phyloP scores from a whole-genome alignment of 2,113 vertebrate species.

The Natator depressus region DNA sequence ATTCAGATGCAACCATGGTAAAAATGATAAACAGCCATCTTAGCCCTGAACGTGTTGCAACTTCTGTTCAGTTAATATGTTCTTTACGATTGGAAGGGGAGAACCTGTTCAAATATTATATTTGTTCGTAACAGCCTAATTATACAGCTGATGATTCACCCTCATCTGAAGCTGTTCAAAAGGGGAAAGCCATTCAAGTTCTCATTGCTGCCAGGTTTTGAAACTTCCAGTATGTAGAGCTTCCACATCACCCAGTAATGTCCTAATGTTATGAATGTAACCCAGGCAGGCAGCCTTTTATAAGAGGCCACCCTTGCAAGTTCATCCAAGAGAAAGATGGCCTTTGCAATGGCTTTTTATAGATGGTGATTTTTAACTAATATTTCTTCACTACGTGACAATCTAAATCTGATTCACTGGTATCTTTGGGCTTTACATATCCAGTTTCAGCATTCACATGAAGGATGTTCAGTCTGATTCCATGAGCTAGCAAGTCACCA shows the following conservation, averaged over 20 bases:
- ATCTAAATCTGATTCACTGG: constrained; percentile 59
- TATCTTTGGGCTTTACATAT: constrained; percentile 32
- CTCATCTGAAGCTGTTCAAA: neutral
- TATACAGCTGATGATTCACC: neutral
- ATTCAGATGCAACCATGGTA: neutral
- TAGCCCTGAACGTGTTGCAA: neutral
- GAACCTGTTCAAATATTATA: constrained; percentile 14
- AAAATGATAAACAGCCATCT: neutral
- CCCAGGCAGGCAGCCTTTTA: constrained; percentile 5
- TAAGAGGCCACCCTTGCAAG: constrained; percentile 15
- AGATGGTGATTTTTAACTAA: constrained; percentile 48
- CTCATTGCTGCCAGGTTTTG: neutral
- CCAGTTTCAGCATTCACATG: constrained; percentile 50
- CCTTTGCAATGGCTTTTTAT: constrained; percentile 48
- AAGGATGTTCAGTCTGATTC: neutral
- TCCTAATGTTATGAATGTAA: constrained; percentile 42
- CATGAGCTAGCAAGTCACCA: neutral
- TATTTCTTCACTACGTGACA: constrained; percentile 32
- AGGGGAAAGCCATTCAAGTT: neutral
- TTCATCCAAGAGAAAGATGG: constrained; percentile 20
- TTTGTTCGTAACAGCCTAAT: constrained; percentile 23
- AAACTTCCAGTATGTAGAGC: neutral
- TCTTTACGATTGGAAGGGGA: neutral
- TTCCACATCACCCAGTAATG: constrained; percentile 6
- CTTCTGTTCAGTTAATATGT: neutral